Evolutionary conservation across 1,140 invertebrate species (phyloP), one percentile per base, ranked within the genome.

Genomic region (Zaprionus vittiger): DNA sequence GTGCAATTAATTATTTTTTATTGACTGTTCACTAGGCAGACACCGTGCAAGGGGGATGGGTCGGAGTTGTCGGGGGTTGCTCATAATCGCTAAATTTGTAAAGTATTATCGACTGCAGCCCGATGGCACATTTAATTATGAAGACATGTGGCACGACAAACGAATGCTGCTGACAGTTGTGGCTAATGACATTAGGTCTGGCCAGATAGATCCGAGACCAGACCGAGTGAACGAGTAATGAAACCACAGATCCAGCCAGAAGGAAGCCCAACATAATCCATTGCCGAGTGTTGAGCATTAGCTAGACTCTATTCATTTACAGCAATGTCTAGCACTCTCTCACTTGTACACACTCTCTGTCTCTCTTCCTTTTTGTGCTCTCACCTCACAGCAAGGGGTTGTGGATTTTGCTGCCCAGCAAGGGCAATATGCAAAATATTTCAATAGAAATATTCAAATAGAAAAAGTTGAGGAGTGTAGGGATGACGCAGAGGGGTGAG

Each of bases 1-100:
- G 31, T 73, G 85, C 81, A 79, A 89, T 89, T 90, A 90, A 89
- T 89, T 89, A 90, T 81, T 76, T 90, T 89, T 90, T 89, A 89
- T 89, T 89, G 75, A 89, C 78, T 84, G 68, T 66, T 71, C 78
- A 28, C 26, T 34, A 52, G 34, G 59, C 77, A 61, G 55, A 60
- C 2, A 31, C 6, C 7, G 20, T n/a, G 28, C 0, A 3, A 11
- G 70, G 55, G 60, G 69, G 52, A 37, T 47, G 34, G 26, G 22
- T 59, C 14, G 12, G 24, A n/a, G 61, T 2, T 47, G 15, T 4
- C 17, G 57, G 28, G 59, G 65, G 64, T 28, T 26, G 69, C 54
- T 59, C 41, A 67, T 81, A 89, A 90, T 89, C 81, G 62, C 55
- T 83, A 77, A 89, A 89, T 89, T 89, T 89, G 84, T 89, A 56